Base-by-base conservation (phyloP, 35 echinoderm and acorn worm species). In the Stichopus chloronotus region DNA sequence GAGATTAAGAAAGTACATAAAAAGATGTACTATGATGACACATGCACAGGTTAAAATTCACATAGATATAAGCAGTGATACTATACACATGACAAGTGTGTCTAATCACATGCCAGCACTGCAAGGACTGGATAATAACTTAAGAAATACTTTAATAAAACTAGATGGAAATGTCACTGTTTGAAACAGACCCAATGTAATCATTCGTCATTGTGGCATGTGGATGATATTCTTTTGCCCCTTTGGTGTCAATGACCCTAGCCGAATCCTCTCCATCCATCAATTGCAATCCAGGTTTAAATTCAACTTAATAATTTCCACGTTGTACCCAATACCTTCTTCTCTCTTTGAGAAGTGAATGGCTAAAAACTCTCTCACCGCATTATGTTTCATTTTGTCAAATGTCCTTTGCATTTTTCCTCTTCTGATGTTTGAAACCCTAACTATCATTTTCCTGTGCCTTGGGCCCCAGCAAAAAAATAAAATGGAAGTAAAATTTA, bases 401-500 rank as follows among this genome's bases (percentile, higher is more conserved):
- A 85, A 85, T 85, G 52, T 85, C 82, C 52, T 85, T 85, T 58
- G 5, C 55, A 85, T 16, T 85, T 85, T 58, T 10, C 82, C 57
- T 85, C 82, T 82, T 21, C 52, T 19, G 17, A 25, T 85, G 19
- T 58, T 22, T 57, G 55, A 85, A 85, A 85, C 82, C 6, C 43
- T n/a, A 55, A 85, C 82, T 85, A 85, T 53, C 55, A 55, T 23
- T 58, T 56, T 85, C 55, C 54, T 17, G 20, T 85, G 21, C 82
- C 82, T 85, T 58, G 57, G 82, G 82, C 82, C 82, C 58, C 82
- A 19, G 82, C 58, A 56, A 56, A 58, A 78, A 58, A 85, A 58
- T 58, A 85, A 83, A 85, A 85, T 56, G 82, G 82, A 85, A 20
- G 58, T 85, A 85, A 85, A 85, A 57, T 85, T 85, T 85, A 85